phyloP scores from a whole-genome alignment of 2,888 invertebrate genomes.

The Cataglyphis altisquamis region DNA sequence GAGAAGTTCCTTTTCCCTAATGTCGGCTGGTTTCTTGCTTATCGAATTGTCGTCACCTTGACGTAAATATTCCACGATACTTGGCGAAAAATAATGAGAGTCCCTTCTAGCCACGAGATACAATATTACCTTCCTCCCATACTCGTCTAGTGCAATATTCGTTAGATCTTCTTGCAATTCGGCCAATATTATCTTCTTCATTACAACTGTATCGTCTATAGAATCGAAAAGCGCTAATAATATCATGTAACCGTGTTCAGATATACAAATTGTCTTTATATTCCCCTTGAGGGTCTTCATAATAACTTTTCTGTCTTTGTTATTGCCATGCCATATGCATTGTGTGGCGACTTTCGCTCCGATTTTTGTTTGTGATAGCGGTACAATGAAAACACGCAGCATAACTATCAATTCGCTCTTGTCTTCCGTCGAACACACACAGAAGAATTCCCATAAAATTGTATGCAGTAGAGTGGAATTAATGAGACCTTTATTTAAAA shows the following conservation, averaged over 20 bases:
- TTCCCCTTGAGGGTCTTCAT: slow-evolving; percentile 96
- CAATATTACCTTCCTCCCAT: slow-evolving; percentile 94
- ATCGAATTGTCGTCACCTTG: slow-evolving; percentile 91
- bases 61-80: slow-evolving; percentile 91
- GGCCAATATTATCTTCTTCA: slow-evolving; percentile 93
- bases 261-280: slow-evolving; percentile 92
- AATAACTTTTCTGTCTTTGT: slow-evolving; percentile 93
- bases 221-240: slow-evolving; percentile 94
- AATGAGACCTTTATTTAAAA: slow-evolving; percentile 91
- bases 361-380: slow-evolving; percentile 92
- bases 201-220: slow-evolving; percentile 96
- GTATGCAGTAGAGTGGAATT: slow-evolving; percentile 92
- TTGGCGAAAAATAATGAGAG: slow-evolving; percentile 93
- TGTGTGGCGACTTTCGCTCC: slow-evolving; percentile 93
- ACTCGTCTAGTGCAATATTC: slow-evolving; percentile 91
- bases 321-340: slow-evolving; percentile 95
- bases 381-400: slow-evolving; percentile 84
- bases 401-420: slow-evolving; percentile 90
- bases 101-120: slow-evolving; percentile 96
- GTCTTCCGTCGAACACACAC: slow-evolving; percentile 91
- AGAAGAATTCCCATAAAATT: slow-evolving; percentile 93
- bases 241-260: slow-evolving; percentile 95
- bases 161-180: slow-evolving; percentile 89
- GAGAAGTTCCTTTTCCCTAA: slow-evolving; percentile 90
- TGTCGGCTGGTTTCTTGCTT: slow-evolving; percentile 90